Evolutionary conservation across 1,140 invertebrate species (phyloP).

Genomic region (Sycophila sp.): DNA sequence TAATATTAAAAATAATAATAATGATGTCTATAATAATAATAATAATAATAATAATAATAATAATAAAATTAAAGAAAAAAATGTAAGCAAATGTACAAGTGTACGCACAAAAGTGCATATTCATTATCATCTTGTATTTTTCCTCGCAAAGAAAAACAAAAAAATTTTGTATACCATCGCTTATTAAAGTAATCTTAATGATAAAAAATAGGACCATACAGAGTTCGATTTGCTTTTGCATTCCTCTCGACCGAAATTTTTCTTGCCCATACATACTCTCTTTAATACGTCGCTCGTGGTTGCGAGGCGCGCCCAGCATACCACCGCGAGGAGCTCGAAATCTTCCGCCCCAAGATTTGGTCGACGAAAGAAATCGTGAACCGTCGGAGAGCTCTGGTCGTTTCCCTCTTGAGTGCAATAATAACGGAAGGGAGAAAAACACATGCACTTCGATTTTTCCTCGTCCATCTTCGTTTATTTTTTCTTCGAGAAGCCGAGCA

Average conservation of each 20-base stretch:
- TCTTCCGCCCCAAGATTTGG: neutral
- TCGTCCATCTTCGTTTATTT: neutral
- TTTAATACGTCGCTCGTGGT: neutral
- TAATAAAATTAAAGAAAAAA: constrained; percentile 23
- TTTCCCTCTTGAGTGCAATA: neutral
- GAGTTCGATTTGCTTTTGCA: neutral
- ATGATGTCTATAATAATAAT: neutral
- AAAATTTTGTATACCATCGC: neutral
- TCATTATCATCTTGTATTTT: neutral
- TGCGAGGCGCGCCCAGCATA: no score
- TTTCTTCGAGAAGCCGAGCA: no score
- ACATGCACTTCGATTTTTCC: neutral
- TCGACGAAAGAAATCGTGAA: neutral
- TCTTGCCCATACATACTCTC: no score
- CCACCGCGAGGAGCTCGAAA: neutral
- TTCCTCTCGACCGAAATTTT: neutral
- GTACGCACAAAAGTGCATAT: constrained; percentile 7
- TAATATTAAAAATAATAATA: neutral
- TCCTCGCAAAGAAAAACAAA: constrained; percentile 16
- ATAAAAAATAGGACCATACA: constrained; percentile 19
- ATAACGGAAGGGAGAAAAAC: neutral
- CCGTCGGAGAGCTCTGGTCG: no score
- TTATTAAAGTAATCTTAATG: constrained; percentile 9
- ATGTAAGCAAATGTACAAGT: constrained; percentile 35
- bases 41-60: constrained; percentile 10